Percentiles rank a stretch among this genome's conserved stretches.
These are phyloP conservation scores for Leucania comma DNA, from an alignment of 2,888 invertebrate species.

Conservation along the genomic window DNA sequence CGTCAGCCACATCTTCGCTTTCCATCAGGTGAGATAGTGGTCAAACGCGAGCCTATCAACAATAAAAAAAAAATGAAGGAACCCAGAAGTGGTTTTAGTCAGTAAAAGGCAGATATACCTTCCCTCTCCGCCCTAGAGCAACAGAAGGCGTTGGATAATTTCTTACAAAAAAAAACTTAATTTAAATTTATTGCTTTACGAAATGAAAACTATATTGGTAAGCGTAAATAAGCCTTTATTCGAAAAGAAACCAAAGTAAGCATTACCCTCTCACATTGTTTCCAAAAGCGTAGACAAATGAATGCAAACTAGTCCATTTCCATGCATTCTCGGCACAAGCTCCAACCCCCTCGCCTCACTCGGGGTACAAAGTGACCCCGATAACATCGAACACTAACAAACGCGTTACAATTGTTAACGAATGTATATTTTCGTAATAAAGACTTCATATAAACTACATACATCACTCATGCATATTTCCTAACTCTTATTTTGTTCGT, in stretches of 20 bases:
- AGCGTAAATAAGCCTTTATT: neutral
- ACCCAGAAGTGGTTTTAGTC: too few species aligned
- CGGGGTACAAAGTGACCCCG: slow-evolving; percentile 69
- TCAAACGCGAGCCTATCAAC: too few species aligned
- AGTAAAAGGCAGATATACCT: too few species aligned
- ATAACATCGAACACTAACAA: slow-evolving; percentile 76
- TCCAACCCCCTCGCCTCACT: slow-evolving; percentile 57
- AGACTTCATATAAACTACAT: slow-evolving; percentile 59
- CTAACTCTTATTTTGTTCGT: neutral
- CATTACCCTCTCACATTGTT: slow-evolving; percentile 11
- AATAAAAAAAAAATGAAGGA: too few species aligned
- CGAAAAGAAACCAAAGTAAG: neutral
- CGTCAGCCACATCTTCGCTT: too few species aligned
- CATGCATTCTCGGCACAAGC: slow-evolving; percentile 35
- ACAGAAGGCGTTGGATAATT: too few species aligned
- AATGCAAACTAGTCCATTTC: slow-evolving; percentile 34
- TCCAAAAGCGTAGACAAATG: slow-evolving; percentile 27
- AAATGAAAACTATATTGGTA: too few species aligned
- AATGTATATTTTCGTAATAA: slow-evolving; percentile 70
- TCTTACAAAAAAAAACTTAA: too few species aligned
- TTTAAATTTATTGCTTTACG: too few species aligned
- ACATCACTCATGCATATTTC: slow-evolving; percentile 19
- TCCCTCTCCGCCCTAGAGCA: too few species aligned
- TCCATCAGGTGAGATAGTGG: too few species aligned
- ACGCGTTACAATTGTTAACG: slow-evolving; percentile 69